phyloP scores from a whole-genome alignment of 2,888 invertebrate genomes.

The Trachelus stipa region DNA sequence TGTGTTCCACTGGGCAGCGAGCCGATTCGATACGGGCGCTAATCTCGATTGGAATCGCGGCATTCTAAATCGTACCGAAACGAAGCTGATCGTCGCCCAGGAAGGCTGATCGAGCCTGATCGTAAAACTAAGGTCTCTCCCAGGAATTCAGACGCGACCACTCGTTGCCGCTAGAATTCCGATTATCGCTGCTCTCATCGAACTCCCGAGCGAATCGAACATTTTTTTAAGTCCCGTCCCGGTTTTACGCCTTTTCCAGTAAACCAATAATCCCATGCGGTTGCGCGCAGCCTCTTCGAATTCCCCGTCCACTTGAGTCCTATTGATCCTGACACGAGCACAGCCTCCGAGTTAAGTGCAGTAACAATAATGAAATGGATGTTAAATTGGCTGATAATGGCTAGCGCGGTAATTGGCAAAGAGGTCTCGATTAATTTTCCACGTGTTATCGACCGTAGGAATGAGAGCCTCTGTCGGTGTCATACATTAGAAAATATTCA shows the following conservation, averaged over 20 bases:
- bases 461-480: slow-evolving; percentile 12
- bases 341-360: slow-evolving; percentile 29
- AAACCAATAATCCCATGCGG: background rate
- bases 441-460: background rate
- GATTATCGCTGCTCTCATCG: background rate
- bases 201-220: background rate
- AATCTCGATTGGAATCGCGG: slow-evolving; percentile 38
- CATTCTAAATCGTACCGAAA: slow-evolving; percentile 49
- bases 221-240: background rate
- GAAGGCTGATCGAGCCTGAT: background rate
- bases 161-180: background rate
- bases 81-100: slow-evolving; percentile 1
- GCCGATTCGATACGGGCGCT: background rate
- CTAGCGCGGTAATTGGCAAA: background rate
- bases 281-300: background rate
- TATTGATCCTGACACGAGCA: background rate
- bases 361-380: slow-evolving; percentile 30
- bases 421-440: background rate
- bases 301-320: background rate
- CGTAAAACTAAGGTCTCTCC: background rate
- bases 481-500: slow-evolving; percentile 44
- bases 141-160: background rate
- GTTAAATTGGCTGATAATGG: background rate
- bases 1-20: background rate
- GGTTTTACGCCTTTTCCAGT: background rate